These are phyloP conservation scores for Gymnosoma rotundatum DNA, from an alignment of 2,888 invertebrate species.

Conservation along the genomic window DNA sequence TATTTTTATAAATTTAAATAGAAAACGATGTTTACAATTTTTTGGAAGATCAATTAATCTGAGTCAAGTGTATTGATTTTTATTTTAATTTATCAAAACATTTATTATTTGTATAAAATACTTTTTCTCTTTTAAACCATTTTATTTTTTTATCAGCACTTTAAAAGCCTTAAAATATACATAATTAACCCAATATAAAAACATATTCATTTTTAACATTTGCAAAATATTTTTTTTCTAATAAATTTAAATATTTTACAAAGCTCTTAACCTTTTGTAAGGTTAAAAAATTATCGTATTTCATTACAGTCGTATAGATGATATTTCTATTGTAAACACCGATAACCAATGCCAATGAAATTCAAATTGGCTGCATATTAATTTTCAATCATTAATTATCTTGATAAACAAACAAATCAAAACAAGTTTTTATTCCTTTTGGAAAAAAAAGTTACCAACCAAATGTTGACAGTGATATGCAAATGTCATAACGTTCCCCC, in stretches of 20 bases:
- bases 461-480: slow-evolving; percentile 57
- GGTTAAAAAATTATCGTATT: slow-evolving; percentile 46
- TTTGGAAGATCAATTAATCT: no score
- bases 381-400: slow-evolving; percentile 63
- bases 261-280: slow-evolving; percentile 37
- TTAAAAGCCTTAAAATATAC: no score
- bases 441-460: neutral
- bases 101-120: no score
- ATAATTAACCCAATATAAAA: no score
- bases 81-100: no score
- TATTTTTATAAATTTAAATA: no score
- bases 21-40: no score
- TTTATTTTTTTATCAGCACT: no score
- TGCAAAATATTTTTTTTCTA: neutral
- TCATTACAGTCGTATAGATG: slow-evolving; percentile 23
- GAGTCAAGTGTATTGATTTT: no score
- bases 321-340: slow-evolving; percentile 5
- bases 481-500: slow-evolving; percentile 63
- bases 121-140: no score
- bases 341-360: slow-evolving; percentile 57
- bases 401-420: slow-evolving; percentile 40
- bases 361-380: slow-evolving; percentile 55
- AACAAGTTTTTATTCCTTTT: slow-evolving; percentile 18
- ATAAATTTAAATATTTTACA: slow-evolving; percentile 19
- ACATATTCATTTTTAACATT: neutral